Evolutionary conservation across 2,888 invertebrate genomes (phyloP), one percentile per base, ranked within the genome.

Genomic region (Deilephila elpenor): DNA sequence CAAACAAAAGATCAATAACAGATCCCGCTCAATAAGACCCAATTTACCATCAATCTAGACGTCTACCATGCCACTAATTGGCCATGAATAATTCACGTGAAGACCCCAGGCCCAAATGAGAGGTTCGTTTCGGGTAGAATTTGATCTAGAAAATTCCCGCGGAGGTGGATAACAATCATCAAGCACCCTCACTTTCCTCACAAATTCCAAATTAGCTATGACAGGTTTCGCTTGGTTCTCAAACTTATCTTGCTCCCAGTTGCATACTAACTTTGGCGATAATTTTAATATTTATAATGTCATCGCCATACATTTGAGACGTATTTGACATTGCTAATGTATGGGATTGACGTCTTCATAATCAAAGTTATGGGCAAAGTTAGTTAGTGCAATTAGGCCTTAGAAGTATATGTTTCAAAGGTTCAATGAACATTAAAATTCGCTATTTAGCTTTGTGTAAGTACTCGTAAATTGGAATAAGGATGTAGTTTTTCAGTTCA

Each of bases 41-140:
- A 67, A 67, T 67, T 51, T 6, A 67, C 37, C 37, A 64, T 51
- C 51, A 67, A 67, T 51, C 67, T 51, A 44, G 17, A 19, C 19
- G 56, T 56, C 5, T n/a, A 67, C 20, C 1, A 25, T 25, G 25
- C 25, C 14, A 67, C 67, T 67, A 67, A 67, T 67, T 67, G 67
- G 51, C 20, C 29, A 67, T 67, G 44, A 67, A 67, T 51, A 25
- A 67, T 67, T 67, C 67, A 67, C 14, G 20, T 44, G 44, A 20
- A 25, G 44, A 44, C 17, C 25, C 51, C 44, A 25, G 44, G 44
- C 25, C 20, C 11, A 25, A 64, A 44, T 64, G 44, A 51, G 64
- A 37, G 67, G 17, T 67, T 67, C 67, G 25, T 67, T 67, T 17
- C 51, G 44, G 51, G 44, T 67, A 44, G 44, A 8, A 67, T 17